Base-by-base conservation (phyloP, 2,888 invertebrate species). In the Cacoxenus indagator region DNA sequence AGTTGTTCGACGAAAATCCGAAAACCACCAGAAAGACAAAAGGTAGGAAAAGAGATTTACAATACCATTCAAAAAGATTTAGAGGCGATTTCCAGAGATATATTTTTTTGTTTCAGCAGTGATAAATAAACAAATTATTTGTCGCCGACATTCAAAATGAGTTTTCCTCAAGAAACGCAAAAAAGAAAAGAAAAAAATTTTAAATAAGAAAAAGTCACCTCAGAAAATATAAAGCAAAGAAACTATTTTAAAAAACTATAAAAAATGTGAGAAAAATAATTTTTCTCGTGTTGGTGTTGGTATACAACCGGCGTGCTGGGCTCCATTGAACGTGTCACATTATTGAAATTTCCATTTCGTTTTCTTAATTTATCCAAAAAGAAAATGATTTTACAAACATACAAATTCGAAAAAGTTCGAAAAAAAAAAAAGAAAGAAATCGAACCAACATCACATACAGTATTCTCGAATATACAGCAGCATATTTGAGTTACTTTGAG, bases 321-420 rank as follows among this genome's bases (percentile, higher is more conserved):
- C 74, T 74, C 74, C 78, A 83, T 78, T 82, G 71, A 81, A 84
- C 73, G 72, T 80, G 86, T 84, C 85, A 85, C 85, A 82, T 84
- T 81, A 84, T 76, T 78, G 78, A 84, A 84, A 62, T 26, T 62
- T 55, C 81, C 84, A 81, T 75, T 80, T 75, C 69, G 74, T 70
- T 74, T 73, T 59, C 65, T 74, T 75, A 77, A 84, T 84, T 84
- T 81, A 85, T 78, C 72, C 73, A 67, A 70, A 55, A 68, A 51
- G 37, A 70, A 72, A 76, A 73, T 75, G 75, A 77, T 76, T 70
- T 69, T 67, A 69, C 69, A 70, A 69, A 48, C 11, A 64, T 66
- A 66, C 27, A 46, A 31, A 19, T 14, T 5, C 4, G 24, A 22
- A 64, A 4, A 46, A 24, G 4, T 1, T 17, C 19, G 9, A 64